Percentiles rank a stretch among this genome's conserved stretches.
Evolutionary conservation across 2,888 invertebrate genomes (phyloP).

Genomic region (Limnephilus lunatus): DNA sequence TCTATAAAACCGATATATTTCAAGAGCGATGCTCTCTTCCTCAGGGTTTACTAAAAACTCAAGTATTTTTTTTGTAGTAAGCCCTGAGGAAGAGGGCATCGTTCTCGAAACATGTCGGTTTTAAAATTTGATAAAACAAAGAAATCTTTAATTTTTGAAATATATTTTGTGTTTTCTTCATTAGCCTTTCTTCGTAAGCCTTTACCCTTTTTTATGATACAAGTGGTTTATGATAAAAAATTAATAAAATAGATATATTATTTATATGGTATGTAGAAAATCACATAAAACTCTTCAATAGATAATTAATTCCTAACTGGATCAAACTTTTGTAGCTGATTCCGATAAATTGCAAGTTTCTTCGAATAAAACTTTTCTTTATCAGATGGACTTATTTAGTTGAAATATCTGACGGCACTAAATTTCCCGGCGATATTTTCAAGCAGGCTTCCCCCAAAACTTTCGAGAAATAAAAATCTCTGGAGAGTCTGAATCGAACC

Average conservation of each 20-base stretch:
- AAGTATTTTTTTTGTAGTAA: too few species aligned
- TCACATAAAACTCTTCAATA: background rate
- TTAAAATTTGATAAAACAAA: too few species aligned
- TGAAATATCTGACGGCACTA: slow-evolving; percentile 11
- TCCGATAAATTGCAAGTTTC: slow-evolving; percentile 22
- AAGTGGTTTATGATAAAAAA: background rate
- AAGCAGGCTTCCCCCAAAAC: background rate
- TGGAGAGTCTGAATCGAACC: background rate
- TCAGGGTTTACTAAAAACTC: too few species aligned
- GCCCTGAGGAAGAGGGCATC: too few species aligned
- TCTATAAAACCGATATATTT: too few species aligned
- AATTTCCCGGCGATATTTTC: background rate
- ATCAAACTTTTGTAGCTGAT: background rate
- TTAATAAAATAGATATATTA: background rate
- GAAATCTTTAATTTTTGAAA: too few species aligned
- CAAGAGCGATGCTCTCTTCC: too few species aligned
- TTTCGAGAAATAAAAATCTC: background rate
- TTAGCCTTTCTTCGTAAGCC: background rate
- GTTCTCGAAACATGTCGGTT: too few species aligned
- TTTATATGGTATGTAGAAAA: background rate
- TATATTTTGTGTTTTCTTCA: background rate
- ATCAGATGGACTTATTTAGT: slow-evolving; percentile 26
- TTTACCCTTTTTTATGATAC: background rate
- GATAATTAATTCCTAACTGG: slow-evolving; percentile 4
- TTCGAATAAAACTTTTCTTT: slow-evolving; percentile 7